Evolutionary conservation across 2,888 invertebrate species (phyloP), one percentile per base, ranked within the genome.

Genomic region (Anthophora plumipes): DNA sequence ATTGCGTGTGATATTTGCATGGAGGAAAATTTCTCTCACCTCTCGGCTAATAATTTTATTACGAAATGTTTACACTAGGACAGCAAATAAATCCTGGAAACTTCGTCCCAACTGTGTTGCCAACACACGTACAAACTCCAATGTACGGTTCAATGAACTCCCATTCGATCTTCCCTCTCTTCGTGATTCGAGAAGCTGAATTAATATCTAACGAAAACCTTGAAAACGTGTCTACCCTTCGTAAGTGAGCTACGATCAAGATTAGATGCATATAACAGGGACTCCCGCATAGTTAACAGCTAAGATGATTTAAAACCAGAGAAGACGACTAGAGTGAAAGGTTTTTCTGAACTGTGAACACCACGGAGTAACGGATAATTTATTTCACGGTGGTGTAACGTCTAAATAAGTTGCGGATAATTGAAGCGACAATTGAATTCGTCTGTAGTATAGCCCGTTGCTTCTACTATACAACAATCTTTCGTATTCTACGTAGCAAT

Each of bases 161-260:
- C 20, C 20, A 9, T 63, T 61, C 71, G 79, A 79, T 76, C 82
- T 82, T 76, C 76, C 48, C 73, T 60, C 75, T n/a, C 41, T 17
- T 31, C 22, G 68, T 55, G 61, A 74, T 69, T 70, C 61, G 55
- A 70, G 59, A 60, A 67, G 72, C 52, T 77, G 77, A 73, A 73
- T 82, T 77, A 77, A 81, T 63, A 57, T 50, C 76, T 67, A 77
- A 77, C 69, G 67, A 82, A 73, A 81, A 77, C 67, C 80, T 81
- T 31, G 77, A 59, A 69, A 70, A 70, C 67, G 54, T 57, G 50
- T 74, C 75, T 66, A 73, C 60, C 69, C 66, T 41, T 60, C 43
- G 63, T 63, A 61, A 70, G 54, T 25, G 60, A 73, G 67, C 71
- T 31, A 69, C 77, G 77, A 81, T 77, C 82, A 69, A 80, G 77